Conservation (phyloP, 2,113 vertebrate genomes). For the Charina bottae region DNA sequence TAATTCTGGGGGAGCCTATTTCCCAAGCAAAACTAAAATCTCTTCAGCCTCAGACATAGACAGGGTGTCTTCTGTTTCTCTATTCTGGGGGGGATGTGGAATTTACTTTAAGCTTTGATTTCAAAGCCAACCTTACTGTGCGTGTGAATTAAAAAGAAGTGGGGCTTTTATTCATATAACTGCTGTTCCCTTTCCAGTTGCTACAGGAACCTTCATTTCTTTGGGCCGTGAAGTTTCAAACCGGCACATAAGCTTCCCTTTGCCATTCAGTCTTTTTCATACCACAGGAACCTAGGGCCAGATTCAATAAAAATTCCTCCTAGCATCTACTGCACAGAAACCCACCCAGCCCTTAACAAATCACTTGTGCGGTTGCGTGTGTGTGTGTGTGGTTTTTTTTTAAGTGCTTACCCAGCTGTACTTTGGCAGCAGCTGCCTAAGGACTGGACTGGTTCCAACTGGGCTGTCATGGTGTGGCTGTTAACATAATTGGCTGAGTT, state of each 20-base stretch:
- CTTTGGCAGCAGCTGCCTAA: constrained; percentile 36
- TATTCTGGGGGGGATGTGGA: neutral
- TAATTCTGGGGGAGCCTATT: neutral
- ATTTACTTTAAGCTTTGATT: constrained; percentile 18
- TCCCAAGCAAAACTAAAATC: constrained; percentile 2
- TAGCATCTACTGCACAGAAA: constrained; percentile 68
- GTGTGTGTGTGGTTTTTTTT: neutral
- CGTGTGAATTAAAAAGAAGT: constrained; percentile 41
- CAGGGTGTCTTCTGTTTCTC: neutral
- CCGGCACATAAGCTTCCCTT: constrained; percentile 51
- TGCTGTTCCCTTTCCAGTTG: constrained; percentile 48
- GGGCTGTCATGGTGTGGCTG: constrained; percentile 20
- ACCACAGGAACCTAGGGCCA: constrained; percentile 44
- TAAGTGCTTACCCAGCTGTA: constrained; percentile 57
- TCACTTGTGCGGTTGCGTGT: constrained; percentile 19
- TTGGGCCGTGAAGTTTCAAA: constrained; percentile 48
- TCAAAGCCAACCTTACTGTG: constrained; percentile 9
- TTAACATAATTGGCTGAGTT: constrained; percentile 8
- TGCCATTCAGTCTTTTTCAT: constrained; percentile 57
- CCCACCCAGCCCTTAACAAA: constrained; percentile 64
- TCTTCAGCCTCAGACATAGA: neutral
- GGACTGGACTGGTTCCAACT: neutral
- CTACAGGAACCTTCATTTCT: constrained; percentile 59
- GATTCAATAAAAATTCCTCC: constrained; percentile 74
- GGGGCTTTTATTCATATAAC: constrained; percentile 28